Base-by-base conservation (phyloP, 2,113 vertebrate genomes). In the Malurus alboscapulatus region DNA sequence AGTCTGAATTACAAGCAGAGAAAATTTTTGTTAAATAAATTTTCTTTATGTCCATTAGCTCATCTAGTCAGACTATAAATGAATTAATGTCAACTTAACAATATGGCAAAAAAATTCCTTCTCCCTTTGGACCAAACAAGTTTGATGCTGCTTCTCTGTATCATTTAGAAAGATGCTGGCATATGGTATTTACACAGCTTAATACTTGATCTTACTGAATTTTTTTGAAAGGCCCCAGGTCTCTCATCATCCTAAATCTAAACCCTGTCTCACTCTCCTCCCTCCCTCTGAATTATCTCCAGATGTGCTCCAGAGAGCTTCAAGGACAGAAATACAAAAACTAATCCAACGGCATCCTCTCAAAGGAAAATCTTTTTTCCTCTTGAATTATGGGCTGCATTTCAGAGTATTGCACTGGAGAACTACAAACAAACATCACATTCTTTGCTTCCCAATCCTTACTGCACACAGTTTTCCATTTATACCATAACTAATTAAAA, bases 401-500 rank as follows among this genome's bases (percentile, higher is more conserved):
- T 94, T 94, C 78, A 87, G 91, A 92, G 63, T 80, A 77, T 59
- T 78, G 72, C 34, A 40, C 72, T 85, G 42, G 40, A 94, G 48
- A 71, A 84, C 68, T 75, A 92, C 90, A 96, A 90, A 93, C 85
- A 94, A 95, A 93, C 48, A 92, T 75, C 67, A 88, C 84, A 88
- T 85, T 93, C 87, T 84, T 91, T 81, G 3, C 94, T 96, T 92
- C 85, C 83, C 73, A 89, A 83, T 73, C 83, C 83, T 93, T 83
- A 87, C 66, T 77, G 74, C 73, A 77, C 59, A 83, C 44, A 88
- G 30, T 91, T 97, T 97, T 93, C 93, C 90, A 96, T 95, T 94
- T 97, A 87, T 94, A 94, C 76, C 29, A 71, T 94, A 96, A 93
- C 88, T 97, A 97, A 97, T 96, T 96, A 94, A 96, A 96, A 95